Evolutionary conservation across 2,888 invertebrate genomes (phyloP).

Genomic region (Dendrolimus houi): DNA sequence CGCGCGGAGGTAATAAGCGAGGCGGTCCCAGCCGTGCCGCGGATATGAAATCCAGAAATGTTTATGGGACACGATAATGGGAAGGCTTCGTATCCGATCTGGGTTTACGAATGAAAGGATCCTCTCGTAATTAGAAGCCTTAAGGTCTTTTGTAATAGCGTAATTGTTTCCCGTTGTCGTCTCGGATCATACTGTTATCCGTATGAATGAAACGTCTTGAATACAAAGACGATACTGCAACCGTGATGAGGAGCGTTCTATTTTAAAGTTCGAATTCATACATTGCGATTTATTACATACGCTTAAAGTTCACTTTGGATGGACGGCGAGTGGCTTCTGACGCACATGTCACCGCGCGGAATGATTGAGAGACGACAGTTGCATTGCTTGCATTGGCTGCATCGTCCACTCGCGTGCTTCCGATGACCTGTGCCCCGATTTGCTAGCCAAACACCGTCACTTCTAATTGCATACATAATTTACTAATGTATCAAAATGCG

Average conservation of each 20-base stretch:
- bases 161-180: slow-evolving; percentile 67
- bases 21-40: slow-evolving; percentile 60
- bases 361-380: slow-evolving; percentile 62
- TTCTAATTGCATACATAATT: slow-evolving; percentile 60
- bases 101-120: slow-evolving; percentile 56
- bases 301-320: slow-evolving; percentile 32
- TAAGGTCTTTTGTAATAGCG: slow-evolving; percentile 63
- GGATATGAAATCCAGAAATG: slow-evolving; percentile 73
- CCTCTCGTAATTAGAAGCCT: slow-evolving; percentile 64
- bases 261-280: slow-evolving; percentile 28
- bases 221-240: slow-evolving; percentile 53
- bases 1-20: slow-evolving; percentile 68
- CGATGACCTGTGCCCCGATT: slow-evolving; percentile 49
- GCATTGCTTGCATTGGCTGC: slow-evolving; percentile 36
- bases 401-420: slow-evolving; percentile 25
- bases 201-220: slow-evolving; percentile 53
- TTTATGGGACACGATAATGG: slow-evolving; percentile 68
- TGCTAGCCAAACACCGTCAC: slow-evolving; percentile 57
- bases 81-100: slow-evolving; percentile 62
- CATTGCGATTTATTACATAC: slow-evolving; percentile 31
- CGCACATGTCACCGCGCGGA: slow-evolving; percentile 26
- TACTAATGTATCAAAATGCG: slow-evolving; percentile 34
- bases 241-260: slow-evolving; percentile 33
- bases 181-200: slow-evolving; percentile 51
- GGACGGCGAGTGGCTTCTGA: slow-evolving; percentile 13